Evolutionary conservation across 2,797 vertebrate genomes (phyloP).

Genomic region (Xenops minutus): DNA sequence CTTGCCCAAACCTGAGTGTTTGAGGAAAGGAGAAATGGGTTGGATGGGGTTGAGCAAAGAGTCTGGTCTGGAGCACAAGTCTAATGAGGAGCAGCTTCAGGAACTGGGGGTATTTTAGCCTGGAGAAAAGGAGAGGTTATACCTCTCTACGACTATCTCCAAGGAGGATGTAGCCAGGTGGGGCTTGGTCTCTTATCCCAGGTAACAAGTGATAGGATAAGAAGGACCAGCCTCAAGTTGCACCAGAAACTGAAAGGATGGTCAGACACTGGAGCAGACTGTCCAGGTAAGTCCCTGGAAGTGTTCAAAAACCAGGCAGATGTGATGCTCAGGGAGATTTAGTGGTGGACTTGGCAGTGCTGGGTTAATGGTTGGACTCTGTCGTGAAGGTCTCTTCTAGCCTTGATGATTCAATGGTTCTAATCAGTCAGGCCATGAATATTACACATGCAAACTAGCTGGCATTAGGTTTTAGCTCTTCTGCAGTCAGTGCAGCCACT

Average conservation of each 20-base stretch:
- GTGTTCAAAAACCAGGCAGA: neutral
- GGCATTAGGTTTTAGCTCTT: neutral
- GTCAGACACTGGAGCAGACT: neutral
- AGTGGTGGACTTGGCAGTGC: neutral
- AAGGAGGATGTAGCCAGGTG: neutral
- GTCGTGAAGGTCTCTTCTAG: neutral
- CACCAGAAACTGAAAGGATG: neutral
- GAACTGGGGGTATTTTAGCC: neutral
- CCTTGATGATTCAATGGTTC: neutral
- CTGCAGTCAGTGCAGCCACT: neutral
- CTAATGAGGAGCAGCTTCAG: neutral
- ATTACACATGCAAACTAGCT: neutral
- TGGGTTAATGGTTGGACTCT: neutral
- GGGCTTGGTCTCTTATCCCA: neutral
- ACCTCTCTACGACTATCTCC: neutral
- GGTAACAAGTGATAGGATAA: neutral
- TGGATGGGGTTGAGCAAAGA: neutral
- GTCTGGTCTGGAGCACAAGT: neutral
- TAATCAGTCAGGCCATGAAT: neutral
- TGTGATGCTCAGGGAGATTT: neutral
- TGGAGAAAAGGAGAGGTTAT: neutral
- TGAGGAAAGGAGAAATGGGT: neutral
- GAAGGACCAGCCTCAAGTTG: accelerated
- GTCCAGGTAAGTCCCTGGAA: neutral
- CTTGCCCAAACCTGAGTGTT: neutral